Evolutionary conservation across 2,113 vertebrate genomes (phyloP).

Genomic region (Holacanthus passer): DNA sequence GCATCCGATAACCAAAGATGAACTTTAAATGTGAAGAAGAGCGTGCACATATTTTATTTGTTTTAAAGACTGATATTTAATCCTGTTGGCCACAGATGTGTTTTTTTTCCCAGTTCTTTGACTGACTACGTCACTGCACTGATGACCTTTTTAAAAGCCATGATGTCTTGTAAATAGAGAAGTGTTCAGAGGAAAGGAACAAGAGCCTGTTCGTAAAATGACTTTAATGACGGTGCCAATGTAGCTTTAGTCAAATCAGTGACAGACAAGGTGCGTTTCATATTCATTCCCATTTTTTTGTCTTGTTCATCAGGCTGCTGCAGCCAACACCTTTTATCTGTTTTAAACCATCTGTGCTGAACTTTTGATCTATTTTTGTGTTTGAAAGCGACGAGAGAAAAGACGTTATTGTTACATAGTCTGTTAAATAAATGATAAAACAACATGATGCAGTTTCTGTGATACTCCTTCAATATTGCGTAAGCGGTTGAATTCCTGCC

Average conservation of each 20-base stretch:
- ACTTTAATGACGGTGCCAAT: neutral
- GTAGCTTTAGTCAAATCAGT: neutral
- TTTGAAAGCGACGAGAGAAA: neutral
- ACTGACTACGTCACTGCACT: neutral
- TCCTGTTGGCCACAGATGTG: neutral
- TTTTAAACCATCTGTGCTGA: neutral
- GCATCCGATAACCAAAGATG: constrained; percentile 25
- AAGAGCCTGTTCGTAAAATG: neutral
- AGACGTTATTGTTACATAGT: constrained; percentile 24
- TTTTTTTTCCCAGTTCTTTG: neutral
- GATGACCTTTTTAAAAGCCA: neutral
- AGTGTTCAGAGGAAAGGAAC: neutral
- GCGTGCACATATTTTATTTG: neutral
- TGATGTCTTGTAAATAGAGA: neutral
- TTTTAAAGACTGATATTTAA: neutral
- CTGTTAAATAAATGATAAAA: constrained; percentile 68
- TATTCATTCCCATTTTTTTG: neutral
- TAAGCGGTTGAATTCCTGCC: neutral
- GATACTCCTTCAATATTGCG: constrained; percentile 43
- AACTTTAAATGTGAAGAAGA: constrained; percentile 29
- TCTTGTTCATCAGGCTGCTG: neutral
- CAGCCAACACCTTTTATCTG: neutral
- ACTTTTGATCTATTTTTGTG: neutral
- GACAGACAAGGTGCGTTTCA: neutral
- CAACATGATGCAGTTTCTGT: constrained; percentile 44